phyloP scores from a whole-genome alignment of 2,888 invertebrate species.

The Monochamus alternatus region DNA sequence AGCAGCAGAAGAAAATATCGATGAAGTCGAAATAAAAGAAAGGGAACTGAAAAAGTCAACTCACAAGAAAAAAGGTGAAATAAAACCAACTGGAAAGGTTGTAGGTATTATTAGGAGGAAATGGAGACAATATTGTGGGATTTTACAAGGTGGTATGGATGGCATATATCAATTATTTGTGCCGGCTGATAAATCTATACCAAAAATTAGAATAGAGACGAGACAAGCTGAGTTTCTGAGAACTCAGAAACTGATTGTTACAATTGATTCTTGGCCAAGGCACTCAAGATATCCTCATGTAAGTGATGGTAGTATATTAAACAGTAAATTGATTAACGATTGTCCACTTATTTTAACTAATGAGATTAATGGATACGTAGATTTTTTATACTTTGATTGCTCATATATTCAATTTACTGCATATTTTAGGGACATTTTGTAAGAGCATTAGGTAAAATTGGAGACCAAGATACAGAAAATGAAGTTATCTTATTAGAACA shows the following conservation, averaged over 20 bases:
- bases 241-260: conserved; percentile 92
- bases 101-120: conserved; percentile 97
- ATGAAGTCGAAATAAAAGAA: conserved; percentile 78
- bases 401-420: too few species aligned
- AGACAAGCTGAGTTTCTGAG: conserved; percentile 87
- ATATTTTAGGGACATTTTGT: conserved; percentile 90
- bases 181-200: conserved; percentile 94
- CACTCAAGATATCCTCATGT: conserved; percentile 91
- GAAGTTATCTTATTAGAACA: conserved; percentile 96
- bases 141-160: conserved; percentile 85
- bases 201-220: conserved; percentile 96
- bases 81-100: conserved; percentile 80
- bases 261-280: conserved; percentile 97
- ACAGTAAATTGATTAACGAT: conserved; percentile 14
- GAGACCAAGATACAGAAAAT: conserved; percentile 96
- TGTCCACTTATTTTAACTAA: too few species aligned
- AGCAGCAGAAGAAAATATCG: conserved; percentile 76
- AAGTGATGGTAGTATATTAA: conserved; percentile 58
- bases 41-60: conserved; percentile 58
- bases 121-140: conserved; percentile 98
- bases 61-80: conserved; percentile 58
- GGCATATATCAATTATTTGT: conserved; percentile 89
- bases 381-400: too few species aligned
- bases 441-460: conserved; percentile 90
- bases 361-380: too few species aligned